Evolutionary conservation across 2,888 invertebrate species (phyloP).

Genomic region (Philonicus albiceps): DNA sequence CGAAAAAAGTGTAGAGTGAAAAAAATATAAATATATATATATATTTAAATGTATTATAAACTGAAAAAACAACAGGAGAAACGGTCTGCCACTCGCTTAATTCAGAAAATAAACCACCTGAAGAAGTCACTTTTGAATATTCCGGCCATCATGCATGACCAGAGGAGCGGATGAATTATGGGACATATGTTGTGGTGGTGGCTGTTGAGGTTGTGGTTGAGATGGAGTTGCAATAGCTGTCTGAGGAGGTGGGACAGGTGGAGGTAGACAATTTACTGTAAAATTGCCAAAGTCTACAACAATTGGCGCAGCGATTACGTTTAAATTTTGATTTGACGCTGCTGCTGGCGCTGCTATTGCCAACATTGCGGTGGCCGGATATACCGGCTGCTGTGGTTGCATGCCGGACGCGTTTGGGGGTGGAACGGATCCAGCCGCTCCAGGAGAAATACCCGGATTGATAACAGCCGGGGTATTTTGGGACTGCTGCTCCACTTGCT

Average conservation of each 20-base stretch:
- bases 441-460: slow-evolving; percentile 48
- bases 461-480: not conserved
- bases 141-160: not conserved
- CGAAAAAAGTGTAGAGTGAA: not conserved
- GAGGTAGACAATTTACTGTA: slow-evolving; percentile 54
- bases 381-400: slow-evolving; percentile 43
- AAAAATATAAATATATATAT: not conserved
- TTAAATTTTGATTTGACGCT: slow-evolving; percentile 54
- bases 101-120: slow-evolving; percentile 6
- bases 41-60: not conserved
- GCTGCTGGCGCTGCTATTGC: slow-evolving; percentile 51
- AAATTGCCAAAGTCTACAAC: slow-evolving; percentile 57
- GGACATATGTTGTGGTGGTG: not conserved
- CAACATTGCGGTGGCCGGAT: slow-evolving; percentile 51
- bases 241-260: slow-evolving; percentile 45
- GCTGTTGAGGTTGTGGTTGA: slow-evolving; percentile 39
- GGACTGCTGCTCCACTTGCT: slow-evolving; percentile 47
- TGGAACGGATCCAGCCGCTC: slow-evolving; percentile 48
- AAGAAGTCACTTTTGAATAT: slow-evolving; percentile 19
- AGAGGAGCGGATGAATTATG: not conserved
- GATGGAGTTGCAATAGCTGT: slow-evolving; percentile 40
- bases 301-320: slow-evolving; percentile 55
- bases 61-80: not conserved
- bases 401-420: slow-evolving; percentile 49
- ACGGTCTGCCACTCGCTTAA: not conserved